Percentiles rank a stretch among this genome's conserved stretches.
Conservation (phyloP, 2,797 vertebrate species). For the Pseudocheirus occidentalis region DNA sequence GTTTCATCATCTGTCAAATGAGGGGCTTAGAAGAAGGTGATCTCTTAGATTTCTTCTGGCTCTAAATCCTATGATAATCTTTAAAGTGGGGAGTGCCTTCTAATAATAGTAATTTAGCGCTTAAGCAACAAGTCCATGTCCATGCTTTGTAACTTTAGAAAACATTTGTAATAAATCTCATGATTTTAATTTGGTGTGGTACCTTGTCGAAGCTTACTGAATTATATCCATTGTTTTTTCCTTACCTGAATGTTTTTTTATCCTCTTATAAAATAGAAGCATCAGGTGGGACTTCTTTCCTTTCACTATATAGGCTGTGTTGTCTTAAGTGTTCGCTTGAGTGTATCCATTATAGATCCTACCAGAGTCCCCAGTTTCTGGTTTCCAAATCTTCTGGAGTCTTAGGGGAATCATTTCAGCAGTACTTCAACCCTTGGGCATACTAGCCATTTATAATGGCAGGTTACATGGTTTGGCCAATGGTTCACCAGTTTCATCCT, state of each 20-base stretch:
- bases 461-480: not conserved
- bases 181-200: not conserved
- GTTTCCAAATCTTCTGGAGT: not conserved
- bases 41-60: not conserved
- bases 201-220: not conserved
- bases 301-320: not conserved
- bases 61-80: not conserved
- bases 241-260: not conserved
- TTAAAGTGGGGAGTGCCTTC: not conserved
- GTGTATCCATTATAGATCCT: not conserved
- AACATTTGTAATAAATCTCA: not conserved
- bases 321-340: not conserved
- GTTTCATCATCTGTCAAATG: not conserved
- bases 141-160: not conserved
- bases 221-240: not conserved
- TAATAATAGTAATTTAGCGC: not conserved
- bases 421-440: not conserved
- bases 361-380: not conserved
- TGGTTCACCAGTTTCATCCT: not conserved
- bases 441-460: not conserved
- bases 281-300: not conserved
- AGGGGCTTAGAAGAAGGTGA: not conserved
- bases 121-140: not conserved
- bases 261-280: not conserved
- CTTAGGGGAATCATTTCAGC: not conserved